These are phyloP conservation scores for Zaprionus davidi DNA, from an alignment of 1,140 invertebrate species.

Conservation along the genomic window DNA sequence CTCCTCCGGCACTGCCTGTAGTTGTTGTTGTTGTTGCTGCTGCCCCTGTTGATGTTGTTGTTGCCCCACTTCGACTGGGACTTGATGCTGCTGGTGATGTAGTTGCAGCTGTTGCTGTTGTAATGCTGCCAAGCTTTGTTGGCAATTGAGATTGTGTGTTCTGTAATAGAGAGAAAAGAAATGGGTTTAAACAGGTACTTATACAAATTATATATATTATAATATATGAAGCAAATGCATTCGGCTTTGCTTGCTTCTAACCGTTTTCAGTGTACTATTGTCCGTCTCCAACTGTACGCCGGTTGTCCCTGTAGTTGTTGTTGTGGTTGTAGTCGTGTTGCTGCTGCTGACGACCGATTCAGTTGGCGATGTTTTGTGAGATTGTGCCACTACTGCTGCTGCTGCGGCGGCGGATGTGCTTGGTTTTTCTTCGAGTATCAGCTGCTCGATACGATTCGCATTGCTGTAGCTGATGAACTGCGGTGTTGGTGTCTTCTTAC, in stretches of 20 bases:
- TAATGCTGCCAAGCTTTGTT: slow-evolving; percentile 52
- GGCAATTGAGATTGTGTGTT: slow-evolving; percentile 80
- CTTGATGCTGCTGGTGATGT: slow-evolving; percentile 33
- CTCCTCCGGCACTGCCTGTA: slow-evolving; percentile 20
- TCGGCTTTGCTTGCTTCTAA: slow-evolving; percentile 22
- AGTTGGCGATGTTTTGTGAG: slow-evolving; percentile 39
- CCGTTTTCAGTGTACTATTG: slow-evolving; percentile 64
- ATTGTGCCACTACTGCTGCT: slow-evolving; percentile 52
- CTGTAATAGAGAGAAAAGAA: slow-evolving; percentile 27
- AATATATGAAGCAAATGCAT: background rate
- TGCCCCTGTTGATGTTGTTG: slow-evolving; percentile 36
- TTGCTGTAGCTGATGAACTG: slow-evolving; percentile 91
- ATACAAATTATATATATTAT: background rate
- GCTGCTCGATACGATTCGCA: slow-evolving; percentile 89
- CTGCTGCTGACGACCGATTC: slow-evolving; percentile 29
- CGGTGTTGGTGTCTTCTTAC: slow-evolving; percentile 89
- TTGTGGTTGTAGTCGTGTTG: slow-evolving; percentile 7
- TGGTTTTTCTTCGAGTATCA: slow-evolving; percentile 84
- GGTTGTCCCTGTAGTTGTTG: slow-evolving; percentile 47
- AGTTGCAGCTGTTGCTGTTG: slow-evolving; percentile 20
- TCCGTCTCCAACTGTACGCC: slow-evolving; percentile 46
- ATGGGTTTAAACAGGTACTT: background rate
- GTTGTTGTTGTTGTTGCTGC: slow-evolving; percentile 24
- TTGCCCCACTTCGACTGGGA: slow-evolving; percentile 38
- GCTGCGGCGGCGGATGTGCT: slow-evolving; percentile 65